Evolutionary conservation across 2,113 vertebrate genomes (phyloP), one percentile per base, ranked within the genome.

Genomic region (Rana temporaria): DNA sequence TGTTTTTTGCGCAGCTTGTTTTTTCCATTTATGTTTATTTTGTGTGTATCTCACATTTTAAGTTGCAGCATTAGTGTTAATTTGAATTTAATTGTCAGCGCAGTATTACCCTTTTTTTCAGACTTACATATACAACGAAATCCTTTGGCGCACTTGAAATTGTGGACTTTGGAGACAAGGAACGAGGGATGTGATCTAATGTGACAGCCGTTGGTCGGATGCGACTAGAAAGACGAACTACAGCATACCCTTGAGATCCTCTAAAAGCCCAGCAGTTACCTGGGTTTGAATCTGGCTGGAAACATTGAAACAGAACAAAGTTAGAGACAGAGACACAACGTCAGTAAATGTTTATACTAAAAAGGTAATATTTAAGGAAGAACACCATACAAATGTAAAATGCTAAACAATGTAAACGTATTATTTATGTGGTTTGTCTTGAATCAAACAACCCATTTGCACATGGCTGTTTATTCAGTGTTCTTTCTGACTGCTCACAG

Each of bases 251-350:
- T 69, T 96, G 92, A 14, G 94, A 93, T 1, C 97, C 97, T 30
- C 94, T 93, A 60, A 99, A 99, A 0, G 97, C 95, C 98, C 97
- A 99, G 81, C 97, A 99, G 79, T 97, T 98, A 60, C 98, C 98
- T 0, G 98, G 97, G 70, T 96, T 91, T 87, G 97, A 93, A 0
- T 97, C 95, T 19, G 95, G 95, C 96, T 96, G 86, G 0, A 52
- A 70, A 22, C 34, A 0, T 8, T 11, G 0, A 12, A 34, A 30
- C 24, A 63, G 1, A 73, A 72, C 19, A 30, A 24, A n/a, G n/a
- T n/a, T n/a, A n/a, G n/a, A n/a, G 53, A 48, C 1, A 62, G 19
- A 62, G 5, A 62, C 59, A 62, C 6, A 20, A 38, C 26, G 3
- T 3, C 26, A 20, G 5, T 38, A 38, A 22, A 24, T 55, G 8